Evolutionary conservation across 2,113 vertebrate species (phyloP).

Genomic region (Zosterops pallidus): DNA sequence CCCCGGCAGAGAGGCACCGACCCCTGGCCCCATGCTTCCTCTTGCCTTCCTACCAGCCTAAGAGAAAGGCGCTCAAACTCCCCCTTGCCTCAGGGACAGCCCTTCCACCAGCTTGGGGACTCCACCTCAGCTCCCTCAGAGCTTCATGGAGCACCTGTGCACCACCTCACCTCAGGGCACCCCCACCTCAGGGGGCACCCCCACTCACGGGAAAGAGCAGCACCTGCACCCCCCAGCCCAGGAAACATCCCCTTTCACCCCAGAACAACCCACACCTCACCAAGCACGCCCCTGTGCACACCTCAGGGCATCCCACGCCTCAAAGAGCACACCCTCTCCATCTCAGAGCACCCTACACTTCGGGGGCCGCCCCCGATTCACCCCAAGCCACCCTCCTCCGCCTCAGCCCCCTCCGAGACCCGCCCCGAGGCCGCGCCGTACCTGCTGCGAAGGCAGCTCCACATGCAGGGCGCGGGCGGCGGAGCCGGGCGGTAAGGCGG

Average conservation of each 20-base stretch:
- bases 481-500: constrained; percentile 73
- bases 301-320: not conserved
- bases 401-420: not conserved
- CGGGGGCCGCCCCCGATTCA: not conserved
- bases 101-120: no score
- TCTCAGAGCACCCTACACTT: no score
- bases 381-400: not conserved
- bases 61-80: not conserved
- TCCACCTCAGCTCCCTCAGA: no score
- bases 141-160: not conserved
- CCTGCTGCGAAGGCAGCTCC: constrained; percentile 95
- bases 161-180: not conserved
- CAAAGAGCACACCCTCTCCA: not conserved
- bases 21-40: not conserved
- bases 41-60: not conserved
- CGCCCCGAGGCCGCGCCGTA: constrained; percentile 35
- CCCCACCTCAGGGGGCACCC: rapidly evolving
- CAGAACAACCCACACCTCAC: not conserved
- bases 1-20: not conserved
- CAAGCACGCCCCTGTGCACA: not conserved
- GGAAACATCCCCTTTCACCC: not conserved
- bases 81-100: not conserved
- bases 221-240: not conserved
- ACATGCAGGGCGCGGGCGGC: constrained; percentile 88
- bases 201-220: not conserved